Evolutionary conservation across 2,797 vertebrate species (phyloP).

Genomic region (Babyrousa celebensis): DNA sequence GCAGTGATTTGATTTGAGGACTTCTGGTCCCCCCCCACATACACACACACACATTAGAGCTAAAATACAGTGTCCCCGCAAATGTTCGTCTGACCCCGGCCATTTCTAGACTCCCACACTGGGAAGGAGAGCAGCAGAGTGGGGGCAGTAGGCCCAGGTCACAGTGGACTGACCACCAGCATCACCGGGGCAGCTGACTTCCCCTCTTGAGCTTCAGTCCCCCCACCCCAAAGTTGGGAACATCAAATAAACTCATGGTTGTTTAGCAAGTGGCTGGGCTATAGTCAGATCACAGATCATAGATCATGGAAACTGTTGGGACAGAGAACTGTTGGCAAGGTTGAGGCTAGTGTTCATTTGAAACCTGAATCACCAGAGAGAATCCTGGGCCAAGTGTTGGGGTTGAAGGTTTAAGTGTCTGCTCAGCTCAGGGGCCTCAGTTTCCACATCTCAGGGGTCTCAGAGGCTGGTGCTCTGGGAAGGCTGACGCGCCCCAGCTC

Average conservation of each 20-base stretch:
- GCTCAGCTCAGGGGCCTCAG: background rate
- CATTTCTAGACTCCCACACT: background rate
- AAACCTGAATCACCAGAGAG: background rate
- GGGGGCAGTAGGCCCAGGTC: background rate
- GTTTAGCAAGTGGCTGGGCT: background rate
- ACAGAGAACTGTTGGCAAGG: background rate
- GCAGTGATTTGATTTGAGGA: background rate
- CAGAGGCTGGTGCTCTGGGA: background rate
- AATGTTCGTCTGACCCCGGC: background rate
- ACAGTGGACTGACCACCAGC: background rate
- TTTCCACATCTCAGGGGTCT: background rate
- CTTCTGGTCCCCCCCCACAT: background rate
- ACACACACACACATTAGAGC: background rate
- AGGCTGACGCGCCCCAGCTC: background rate
- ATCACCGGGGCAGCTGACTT: background rate
- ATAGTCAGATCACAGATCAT: background rate
- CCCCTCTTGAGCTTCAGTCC: background rate
- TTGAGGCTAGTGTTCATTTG: background rate
- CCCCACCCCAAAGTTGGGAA: rapidly evolving
- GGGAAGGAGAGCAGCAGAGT: background rate
- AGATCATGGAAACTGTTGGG: background rate
- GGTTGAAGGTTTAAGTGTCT: background rate
- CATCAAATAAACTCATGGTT: background rate
- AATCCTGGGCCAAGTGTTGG: background rate
- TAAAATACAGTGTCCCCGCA: background rate